phyloP scores from a whole-genome alignment of 2,113 vertebrate species.

The Cavia aperea region DNA sequence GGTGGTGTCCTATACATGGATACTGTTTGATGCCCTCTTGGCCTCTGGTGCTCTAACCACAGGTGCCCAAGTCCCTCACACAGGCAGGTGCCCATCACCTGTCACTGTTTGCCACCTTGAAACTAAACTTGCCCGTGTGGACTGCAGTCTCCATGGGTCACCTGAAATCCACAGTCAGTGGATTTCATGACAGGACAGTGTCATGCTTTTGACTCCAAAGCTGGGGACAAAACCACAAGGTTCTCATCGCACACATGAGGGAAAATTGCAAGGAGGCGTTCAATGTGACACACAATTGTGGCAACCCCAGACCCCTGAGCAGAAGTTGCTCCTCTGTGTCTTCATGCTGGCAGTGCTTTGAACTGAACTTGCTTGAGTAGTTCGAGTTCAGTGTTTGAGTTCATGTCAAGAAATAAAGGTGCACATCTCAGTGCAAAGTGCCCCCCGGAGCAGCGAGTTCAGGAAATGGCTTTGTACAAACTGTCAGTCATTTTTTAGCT shows the following conservation, averaged over 20 bases:
- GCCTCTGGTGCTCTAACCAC: not conserved
- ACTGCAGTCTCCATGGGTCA: not conserved
- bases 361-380: not conserved
- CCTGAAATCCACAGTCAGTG: not conserved
- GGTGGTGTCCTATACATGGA: not conserved
- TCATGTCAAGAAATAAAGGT: not conserved
- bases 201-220: not conserved
- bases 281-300: not conserved
- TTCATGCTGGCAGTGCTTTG: not conserved
- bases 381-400: not conserved
- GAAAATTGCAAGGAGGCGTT: not conserved
- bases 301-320: accelerated
- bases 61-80: not conserved
- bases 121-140: not conserved
- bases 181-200: not conserved
- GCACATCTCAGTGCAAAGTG: not conserved
- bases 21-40: not conserved
- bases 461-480: not conserved
- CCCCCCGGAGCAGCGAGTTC: no score
- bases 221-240: not conserved
- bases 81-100: not conserved
- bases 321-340: not conserved
- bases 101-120: not conserved
- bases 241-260: accelerated
- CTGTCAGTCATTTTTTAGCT: not conserved